Evolutionary conservation across 2,113 vertebrate species (phyloP).

Genomic region (Bos indicus): DNA sequence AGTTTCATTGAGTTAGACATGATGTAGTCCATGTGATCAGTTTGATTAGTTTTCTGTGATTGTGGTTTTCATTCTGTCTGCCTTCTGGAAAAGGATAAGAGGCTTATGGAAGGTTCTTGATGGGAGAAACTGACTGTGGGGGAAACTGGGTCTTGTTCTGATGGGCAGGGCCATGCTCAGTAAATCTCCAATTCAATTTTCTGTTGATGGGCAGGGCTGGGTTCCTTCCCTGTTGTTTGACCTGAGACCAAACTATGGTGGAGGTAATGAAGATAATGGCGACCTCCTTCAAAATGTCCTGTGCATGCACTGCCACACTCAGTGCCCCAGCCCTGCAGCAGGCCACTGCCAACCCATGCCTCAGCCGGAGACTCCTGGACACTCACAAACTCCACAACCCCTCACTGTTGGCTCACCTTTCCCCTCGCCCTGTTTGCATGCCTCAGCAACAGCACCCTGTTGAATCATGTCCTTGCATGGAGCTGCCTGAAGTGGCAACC

Average conservation of each 20-base stretch:
- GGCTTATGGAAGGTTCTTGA: not conserved
- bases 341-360: not conserved
- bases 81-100: not conserved
- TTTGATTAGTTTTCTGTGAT: not conserved
- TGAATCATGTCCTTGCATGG: not conserved
- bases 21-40: not conserved
- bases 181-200: not conserved
- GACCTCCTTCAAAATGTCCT: not conserved
- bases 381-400: not conserved
- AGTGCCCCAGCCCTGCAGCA: not conserved
- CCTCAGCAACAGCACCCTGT: not conserved
- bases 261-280: not conserved
- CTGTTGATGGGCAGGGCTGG: not conserved
- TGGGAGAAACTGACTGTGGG: not conserved
- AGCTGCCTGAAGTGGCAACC: not conserved
- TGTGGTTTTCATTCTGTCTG: not conserved
- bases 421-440: accelerated
- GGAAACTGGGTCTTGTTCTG: not conserved
- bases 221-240: not conserved
- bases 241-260: not conserved
- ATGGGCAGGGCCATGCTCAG: not conserved
- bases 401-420: not conserved
- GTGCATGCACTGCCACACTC: not conserved
- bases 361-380: not conserved
- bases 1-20: not conserved